phyloP scores from a whole-genome alignment of 2,113 vertebrate species.

The Neopipo cinnamomea region DNA sequence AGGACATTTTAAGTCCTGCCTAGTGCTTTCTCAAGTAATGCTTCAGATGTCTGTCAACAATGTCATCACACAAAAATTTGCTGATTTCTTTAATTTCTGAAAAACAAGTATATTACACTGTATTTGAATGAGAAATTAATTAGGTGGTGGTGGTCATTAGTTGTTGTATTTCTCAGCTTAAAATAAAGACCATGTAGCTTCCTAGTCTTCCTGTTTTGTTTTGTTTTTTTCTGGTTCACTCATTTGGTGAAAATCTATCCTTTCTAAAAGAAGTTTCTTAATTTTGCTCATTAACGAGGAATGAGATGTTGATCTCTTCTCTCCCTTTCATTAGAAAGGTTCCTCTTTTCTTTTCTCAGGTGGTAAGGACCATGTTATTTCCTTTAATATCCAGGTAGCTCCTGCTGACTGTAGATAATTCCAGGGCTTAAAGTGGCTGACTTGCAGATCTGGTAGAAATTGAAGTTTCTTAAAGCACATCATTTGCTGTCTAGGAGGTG shows the following conservation, averaged over 20 bases:
- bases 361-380: neutral
- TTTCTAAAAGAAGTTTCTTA: neutral
- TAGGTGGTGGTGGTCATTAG: neutral
- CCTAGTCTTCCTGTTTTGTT: neutral
- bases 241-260: neutral
- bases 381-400: neutral
- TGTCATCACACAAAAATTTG: neutral
- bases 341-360: neutral
- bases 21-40: neutral
- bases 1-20: neutral
- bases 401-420: neutral
- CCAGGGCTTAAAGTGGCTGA: neutral
- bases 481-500: neutral
- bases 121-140: neutral
- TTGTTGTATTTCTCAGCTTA: neutral
- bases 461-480: neutral
- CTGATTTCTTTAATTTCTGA: conserved; percentile 27
- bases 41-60: conserved; percentile 44
- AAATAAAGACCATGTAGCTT: neutral
- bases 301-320: neutral
- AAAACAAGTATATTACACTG: neutral
- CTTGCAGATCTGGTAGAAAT: neutral
- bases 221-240: neutral
- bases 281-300: neutral
- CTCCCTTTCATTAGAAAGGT: neutral